Evolutionary conservation across 2,113 vertebrate genomes (phyloP).

Genomic region (Bubo blakistoni): DNA sequence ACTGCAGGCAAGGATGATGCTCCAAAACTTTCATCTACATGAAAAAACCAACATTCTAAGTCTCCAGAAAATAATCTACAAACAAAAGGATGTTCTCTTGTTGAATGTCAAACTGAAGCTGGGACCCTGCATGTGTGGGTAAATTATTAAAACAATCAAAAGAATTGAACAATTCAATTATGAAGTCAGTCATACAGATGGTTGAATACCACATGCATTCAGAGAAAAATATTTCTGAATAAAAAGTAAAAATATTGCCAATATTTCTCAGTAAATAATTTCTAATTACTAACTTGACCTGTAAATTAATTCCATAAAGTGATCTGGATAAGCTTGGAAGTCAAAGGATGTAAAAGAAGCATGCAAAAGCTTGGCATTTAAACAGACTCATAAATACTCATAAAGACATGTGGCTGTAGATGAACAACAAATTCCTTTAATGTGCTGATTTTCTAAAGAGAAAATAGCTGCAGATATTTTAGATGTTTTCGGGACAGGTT

Average conservation of each 20-base stretch:
- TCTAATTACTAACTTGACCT: neutral
- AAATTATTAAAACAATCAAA: neutral
- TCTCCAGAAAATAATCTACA: neutral
- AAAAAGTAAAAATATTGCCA: neutral
- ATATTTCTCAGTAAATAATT: neutral
- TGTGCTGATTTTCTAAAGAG: neutral
- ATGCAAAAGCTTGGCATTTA: neutral
- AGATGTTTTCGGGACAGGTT: neutral
- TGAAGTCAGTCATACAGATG: neutral
- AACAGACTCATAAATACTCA: neutral
- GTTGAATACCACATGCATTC: neutral
- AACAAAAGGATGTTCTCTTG: neutral
- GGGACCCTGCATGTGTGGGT: neutral
- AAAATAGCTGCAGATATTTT: neutral
- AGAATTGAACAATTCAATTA: neutral
- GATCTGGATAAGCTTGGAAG: neutral
- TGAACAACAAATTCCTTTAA: neutral
- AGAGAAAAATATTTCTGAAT: neutral
- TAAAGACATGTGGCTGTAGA: neutral
- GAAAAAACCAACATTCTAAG: neutral
- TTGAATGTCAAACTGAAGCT: neutral
- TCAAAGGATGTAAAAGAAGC: constrained; percentile 4
- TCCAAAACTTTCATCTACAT: neutral
- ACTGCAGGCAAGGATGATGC: neutral
- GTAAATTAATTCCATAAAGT: neutral